Percentiles rank a stretch among this genome's conserved stretches.
Evolutionary conservation across 2,113 vertebrate genomes (phyloP).

Genomic region (Strix aluco): DNA sequence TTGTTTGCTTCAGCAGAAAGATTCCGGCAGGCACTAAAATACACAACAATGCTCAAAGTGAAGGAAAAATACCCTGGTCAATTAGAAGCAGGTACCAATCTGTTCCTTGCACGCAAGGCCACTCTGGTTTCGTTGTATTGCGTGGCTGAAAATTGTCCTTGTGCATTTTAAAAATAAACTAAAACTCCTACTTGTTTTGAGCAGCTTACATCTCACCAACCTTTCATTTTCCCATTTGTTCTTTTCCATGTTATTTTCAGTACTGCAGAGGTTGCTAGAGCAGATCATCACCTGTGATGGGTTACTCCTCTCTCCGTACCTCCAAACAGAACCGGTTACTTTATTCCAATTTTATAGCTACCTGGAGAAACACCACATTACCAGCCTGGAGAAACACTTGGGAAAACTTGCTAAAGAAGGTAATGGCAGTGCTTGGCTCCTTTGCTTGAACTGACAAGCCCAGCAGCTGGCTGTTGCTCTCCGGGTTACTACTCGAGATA

Average conservation of each 20-base stretch:
- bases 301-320: constrained; percentile 38
- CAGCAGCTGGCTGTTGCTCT: neutral
- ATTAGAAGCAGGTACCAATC: constrained; percentile 84
- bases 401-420: constrained; percentile 89
- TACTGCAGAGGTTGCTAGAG: constrained; percentile 81
- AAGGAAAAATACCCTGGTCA: constrained; percentile 88
- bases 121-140: neutral
- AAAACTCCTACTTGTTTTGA: neutral
- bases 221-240: neutral
- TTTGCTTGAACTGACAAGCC: neutral
- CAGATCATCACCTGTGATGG: constrained; percentile 80
- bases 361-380: constrained; percentile 79
- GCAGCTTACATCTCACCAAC: neutral
- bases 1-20: constrained; percentile 77
- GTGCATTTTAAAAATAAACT: neutral
- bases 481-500: accelerated
- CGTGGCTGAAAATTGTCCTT: neutral
- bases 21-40: constrained; percentile 81
- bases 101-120: neutral
- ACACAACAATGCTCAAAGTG: constrained; percentile 79
- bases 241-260: constrained; percentile 34
- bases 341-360: constrained; percentile 89
- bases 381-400: constrained; percentile 87
- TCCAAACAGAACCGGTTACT: constrained; percentile 65
- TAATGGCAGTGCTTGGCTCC: neutral